Percentiles rank a stretch among this genome's conserved stretches.
Evolutionary conservation across 2,888 invertebrate species (phyloP).

Genomic region (Alentia gelatinosa): DNA sequence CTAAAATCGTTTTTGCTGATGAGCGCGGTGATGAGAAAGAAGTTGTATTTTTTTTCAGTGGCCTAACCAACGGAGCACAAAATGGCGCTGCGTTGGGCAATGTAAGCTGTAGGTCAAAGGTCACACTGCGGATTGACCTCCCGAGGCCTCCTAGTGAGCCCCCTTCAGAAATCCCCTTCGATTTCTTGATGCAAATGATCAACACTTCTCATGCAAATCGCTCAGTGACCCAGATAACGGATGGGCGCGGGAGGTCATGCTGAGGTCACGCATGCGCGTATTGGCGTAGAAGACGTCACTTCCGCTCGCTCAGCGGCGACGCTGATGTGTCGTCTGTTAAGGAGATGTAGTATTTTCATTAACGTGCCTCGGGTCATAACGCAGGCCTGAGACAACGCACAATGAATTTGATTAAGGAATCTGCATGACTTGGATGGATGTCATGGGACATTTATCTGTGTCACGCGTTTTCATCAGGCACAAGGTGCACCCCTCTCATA

Average conservation of each 20-base stretch:
- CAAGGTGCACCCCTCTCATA: too few relatives aligned
- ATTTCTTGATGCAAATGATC: slow-evolving; percentile 1
- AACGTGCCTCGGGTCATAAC: background rate
- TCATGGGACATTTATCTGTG: background rate
- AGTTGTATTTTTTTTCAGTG: too few relatives aligned
- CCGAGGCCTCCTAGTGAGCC: background rate
- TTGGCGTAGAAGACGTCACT: background rate
- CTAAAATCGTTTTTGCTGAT: too few relatives aligned
- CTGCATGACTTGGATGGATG: background rate
- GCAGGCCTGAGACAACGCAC: background rate
- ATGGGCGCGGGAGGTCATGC: background rate
- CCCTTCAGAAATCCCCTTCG: background rate
- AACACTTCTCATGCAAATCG: slow-evolving; percentile 10
- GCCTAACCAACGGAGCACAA: too few relatives aligned
- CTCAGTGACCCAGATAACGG: background rate
- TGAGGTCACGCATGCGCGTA: background rate
- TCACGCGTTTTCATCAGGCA: background rate
- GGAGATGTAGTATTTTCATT: background rate
- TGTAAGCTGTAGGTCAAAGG: background rate
- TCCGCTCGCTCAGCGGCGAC: too few relatives aligned
- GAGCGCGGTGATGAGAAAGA: too few relatives aligned
- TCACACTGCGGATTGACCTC: background rate
- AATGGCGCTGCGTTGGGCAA: too few relatives aligned
- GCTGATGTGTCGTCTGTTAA: background rate
- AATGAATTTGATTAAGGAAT: background rate